Evolutionary conservation across 2,888 invertebrate species (phyloP).

Genomic region (Gastrophysa polygoni): DNA sequence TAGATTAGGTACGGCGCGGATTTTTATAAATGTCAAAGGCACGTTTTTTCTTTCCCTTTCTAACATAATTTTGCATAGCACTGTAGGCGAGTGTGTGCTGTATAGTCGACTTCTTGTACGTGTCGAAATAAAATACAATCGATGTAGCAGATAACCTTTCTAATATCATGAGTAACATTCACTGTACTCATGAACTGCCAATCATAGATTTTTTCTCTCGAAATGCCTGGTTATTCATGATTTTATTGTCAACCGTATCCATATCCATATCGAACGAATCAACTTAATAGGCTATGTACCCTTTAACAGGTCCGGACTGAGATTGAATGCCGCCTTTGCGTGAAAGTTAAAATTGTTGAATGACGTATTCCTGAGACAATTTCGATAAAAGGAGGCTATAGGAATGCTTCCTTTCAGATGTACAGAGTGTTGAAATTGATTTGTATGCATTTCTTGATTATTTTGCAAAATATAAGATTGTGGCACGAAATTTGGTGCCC

Average conservation of each 20-base stretch:
- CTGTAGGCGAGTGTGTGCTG: neutral
- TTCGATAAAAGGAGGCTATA: too few species aligned
- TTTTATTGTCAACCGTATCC: slow-evolving; percentile 22
- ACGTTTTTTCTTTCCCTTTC: neutral
- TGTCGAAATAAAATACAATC: slow-evolving; percentile 14
- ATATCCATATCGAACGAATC: neutral
- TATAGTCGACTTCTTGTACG: neutral
- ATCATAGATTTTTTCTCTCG: slow-evolving; percentile 13
- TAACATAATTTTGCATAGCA: neutral
- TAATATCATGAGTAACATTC: slow-evolving; percentile 26
- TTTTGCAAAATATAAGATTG: too few species aligned
- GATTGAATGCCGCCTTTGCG: neutral
- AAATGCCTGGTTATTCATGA: slow-evolving; percentile 18
- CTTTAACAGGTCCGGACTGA: neutral
- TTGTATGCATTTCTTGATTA: too few species aligned
- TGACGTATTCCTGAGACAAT: too few species aligned
- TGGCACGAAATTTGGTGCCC: too few species aligned
- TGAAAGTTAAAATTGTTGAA: too few species aligned
- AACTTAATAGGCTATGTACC: neutral
- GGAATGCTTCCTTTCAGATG: too few species aligned
- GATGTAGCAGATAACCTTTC: slow-evolving; percentile 21
- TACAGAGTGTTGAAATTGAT: too few species aligned
- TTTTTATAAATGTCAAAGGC: too few species aligned
- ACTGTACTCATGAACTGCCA: slow-evolving; percentile 24
- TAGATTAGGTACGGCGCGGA: too few species aligned